Evolutionary conservation across 1,140 invertebrate species (phyloP).

Genomic region (Brachionus paranguensis): DNA sequence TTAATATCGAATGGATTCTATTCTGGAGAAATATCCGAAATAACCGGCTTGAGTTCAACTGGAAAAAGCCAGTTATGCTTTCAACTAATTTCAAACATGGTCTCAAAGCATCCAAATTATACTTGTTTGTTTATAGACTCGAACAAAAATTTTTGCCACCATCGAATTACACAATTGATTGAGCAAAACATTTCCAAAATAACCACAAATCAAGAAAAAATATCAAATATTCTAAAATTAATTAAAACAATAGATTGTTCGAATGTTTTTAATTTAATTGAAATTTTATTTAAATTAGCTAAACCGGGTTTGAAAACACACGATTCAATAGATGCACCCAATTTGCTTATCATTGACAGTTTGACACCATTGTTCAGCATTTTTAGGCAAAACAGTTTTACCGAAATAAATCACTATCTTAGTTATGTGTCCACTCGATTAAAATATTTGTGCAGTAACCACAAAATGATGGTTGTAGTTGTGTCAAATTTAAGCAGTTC

Average conservation of each 20-base stretch:
- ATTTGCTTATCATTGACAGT: background rate
- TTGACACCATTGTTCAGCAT: background rate
- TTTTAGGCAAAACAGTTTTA: background rate
- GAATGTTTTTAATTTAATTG: slow-evolving; percentile 1
- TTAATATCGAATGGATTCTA: slow-evolving; percentile 32
- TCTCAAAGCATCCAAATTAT: background rate
- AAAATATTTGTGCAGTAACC: background rate
- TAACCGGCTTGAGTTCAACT: background rate
- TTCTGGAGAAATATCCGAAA: slow-evolving; percentile 19
- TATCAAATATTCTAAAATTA: background rate
- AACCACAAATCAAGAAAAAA: background rate
- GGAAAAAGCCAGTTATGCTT: slow-evolving; percentile 32
- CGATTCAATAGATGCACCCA: background rate
- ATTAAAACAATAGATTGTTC: background rate
- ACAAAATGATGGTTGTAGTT: background rate
- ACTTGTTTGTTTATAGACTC: slow-evolving; percentile 15
- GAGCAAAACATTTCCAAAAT: background rate
- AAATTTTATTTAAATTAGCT: background rate
- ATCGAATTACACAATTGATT: background rate
- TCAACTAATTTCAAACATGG: background rate
- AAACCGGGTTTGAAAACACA: background rate
- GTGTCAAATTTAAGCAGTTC: background rate
- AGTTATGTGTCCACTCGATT: background rate
- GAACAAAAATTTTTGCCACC: slow-evolving; percentile 13
- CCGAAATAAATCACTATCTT: background rate